Evolutionary conservation across 2,797 vertebrate species (phyloP).

Genomic region (Steatocranus sp.): DNA sequence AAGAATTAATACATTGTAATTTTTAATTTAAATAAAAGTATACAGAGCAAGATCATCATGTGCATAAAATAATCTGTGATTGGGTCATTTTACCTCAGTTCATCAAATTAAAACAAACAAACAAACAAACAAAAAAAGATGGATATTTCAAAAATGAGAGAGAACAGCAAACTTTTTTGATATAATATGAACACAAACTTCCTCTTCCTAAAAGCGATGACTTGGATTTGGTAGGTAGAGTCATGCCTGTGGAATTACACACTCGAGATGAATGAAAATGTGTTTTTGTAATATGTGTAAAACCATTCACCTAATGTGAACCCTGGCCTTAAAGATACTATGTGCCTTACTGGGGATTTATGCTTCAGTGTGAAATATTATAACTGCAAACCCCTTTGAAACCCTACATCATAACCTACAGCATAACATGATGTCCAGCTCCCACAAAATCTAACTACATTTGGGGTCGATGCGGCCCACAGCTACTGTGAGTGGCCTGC

Average conservation of each 20-base stretch:
- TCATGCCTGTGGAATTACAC: neutral
- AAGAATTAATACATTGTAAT: neutral
- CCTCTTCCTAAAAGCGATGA: neutral
- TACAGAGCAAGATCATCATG: neutral
- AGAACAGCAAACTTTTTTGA: neutral
- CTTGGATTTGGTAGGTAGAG: neutral
- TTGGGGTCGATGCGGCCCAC: neutral
- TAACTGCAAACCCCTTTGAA: neutral
- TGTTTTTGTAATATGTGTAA: neutral
- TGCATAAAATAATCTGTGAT: neutral
- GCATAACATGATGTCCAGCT: neutral
- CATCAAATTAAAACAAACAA: neutral
- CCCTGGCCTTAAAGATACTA: neutral
- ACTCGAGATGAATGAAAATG: neutral
- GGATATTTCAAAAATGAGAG: neutral
- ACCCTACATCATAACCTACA: neutral
- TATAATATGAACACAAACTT: neutral
- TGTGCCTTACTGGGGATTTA: neutral
- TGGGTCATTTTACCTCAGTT: neutral
- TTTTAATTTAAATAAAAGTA: neutral
- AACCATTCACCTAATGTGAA: neutral
- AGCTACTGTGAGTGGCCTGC: neutral
- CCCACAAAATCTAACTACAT: neutral
- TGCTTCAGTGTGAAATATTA: neutral
- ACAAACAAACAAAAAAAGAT: fast-evolving